These are phyloP conservation scores for Hydraecia micacea DNA, from an alignment of 2,888 invertebrate genomes.

Conservation along the genomic window DNA sequence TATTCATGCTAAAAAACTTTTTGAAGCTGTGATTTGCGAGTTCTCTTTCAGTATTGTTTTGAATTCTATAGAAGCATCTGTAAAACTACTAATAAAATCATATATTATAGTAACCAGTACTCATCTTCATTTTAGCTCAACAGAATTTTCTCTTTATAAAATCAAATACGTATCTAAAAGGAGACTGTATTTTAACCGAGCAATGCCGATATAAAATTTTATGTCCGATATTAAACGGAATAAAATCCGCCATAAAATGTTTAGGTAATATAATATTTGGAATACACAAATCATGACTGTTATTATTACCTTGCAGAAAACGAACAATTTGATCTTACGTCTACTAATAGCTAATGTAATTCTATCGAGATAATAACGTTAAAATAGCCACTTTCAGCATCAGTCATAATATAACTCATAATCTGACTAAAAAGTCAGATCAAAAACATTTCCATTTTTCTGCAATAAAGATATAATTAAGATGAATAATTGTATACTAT, in stretches of 20 bases:
- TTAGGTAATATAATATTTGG: conserved; percentile 34
- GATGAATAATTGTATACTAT: neutral
- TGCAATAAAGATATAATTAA: neutral
- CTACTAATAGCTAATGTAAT: neutral
- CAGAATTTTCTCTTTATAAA: neutral
- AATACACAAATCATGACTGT: conserved; percentile 25
- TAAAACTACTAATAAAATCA: neutral
- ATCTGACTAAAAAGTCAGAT: neutral
- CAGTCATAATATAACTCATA: neutral
- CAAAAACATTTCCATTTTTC: neutral
- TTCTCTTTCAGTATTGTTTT: neutral
- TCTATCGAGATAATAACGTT: neutral
- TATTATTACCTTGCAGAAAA: neutral
- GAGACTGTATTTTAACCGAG: conserved; percentile 16
- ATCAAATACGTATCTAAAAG: conserved; percentile 11
- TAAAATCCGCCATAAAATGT: conserved; percentile 47
- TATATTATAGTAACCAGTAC: neutral
- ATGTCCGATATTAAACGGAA: conserved; percentile 52
- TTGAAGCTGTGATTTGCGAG: neutral
- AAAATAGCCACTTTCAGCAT: neutral
- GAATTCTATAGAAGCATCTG: neutral
- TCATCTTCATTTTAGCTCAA: neutral
- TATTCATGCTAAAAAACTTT: neutral
- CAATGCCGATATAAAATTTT: conserved; percentile 54
- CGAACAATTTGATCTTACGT: neutral